Evolutionary conservation across 2,888 invertebrate species (phyloP), one percentile per base, ranked within the genome.

Genomic region (Lottia scabra): DNA sequence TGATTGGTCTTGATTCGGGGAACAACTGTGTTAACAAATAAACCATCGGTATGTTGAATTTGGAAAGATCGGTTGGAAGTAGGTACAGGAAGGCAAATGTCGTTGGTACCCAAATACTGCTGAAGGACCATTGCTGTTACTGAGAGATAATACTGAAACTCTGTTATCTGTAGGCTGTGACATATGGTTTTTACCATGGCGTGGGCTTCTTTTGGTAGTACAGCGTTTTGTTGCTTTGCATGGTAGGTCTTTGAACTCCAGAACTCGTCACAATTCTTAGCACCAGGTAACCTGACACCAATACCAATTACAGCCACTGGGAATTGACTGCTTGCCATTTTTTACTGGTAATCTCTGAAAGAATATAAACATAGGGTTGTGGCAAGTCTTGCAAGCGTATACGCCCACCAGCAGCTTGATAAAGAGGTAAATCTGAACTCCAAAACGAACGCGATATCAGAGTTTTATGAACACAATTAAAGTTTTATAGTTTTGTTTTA

Each of bases 251-350:
- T 56, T 23, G 56, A 15, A 16, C n/a, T 46, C 72, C 72, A 72
- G 64, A 72, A 72, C 16, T 63, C 67, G 13, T 72, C 46, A 30
- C 67, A 68, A 64, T 72, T 68, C 16, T 45, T 10, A 19, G 72
- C 72, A 15, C 64, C 64, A 6, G 72, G 72, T 19, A 72, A 64
- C 16, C 56, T 45, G 8, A 67, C 67, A 8, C 67, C 46, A 43
- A 68, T 48, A 27, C 64, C 67, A 56, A 72, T 68, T 16, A 72
- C 68, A 46, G 72, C 72, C 19, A 72, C 71, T 23, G 71, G 71
- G 27, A 71, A 71, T 8, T 44, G n/a, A 56, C 63, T 64, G 63
- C 71, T 71, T 27, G 71, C 71, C 71, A 71, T 71, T 16, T 56
- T 19, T 56, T 23, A 8, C 10, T n/a, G 23, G 3, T 38, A 8